phyloP scores from a whole-genome alignment of 30 jellyfish, hydroid and myxozoan species.

The Cassiopea xamachana region DNA sequence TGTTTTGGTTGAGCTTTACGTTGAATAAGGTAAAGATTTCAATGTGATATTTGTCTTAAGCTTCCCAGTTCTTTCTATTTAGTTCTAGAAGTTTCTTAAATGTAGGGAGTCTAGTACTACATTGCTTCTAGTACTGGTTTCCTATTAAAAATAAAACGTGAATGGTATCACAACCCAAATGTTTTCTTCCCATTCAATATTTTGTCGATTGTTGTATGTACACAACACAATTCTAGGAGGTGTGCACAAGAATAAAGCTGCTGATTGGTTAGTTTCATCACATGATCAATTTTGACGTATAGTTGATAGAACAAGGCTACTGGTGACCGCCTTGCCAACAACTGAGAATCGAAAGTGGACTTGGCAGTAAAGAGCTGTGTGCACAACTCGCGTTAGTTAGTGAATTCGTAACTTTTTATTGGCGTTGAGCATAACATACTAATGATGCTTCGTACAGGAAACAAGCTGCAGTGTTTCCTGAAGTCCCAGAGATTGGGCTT shows the following conservation, averaged over 20 bases:
- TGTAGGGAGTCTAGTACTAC: not conserved
- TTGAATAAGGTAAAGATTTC: not conserved
- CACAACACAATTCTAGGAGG: not conserved
- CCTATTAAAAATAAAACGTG: not conserved
- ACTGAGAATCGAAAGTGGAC: no score
- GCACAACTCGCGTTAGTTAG: not conserved
- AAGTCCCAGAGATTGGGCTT: not conserved
- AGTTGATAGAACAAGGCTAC: not conserved
- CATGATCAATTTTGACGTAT: not conserved
- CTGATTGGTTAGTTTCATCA: not conserved
- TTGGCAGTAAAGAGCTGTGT: no score
- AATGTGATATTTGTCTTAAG: not conserved
- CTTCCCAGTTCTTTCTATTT: not conserved
- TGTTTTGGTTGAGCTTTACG: no score
- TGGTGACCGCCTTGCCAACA: not conserved
- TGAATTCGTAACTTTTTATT: not conserved
- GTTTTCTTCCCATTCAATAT: no score
- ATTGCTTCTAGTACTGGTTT: not conserved
- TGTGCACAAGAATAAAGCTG: not conserved
- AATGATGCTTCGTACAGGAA: conserved; percentile 43
- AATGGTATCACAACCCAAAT: not conserved
- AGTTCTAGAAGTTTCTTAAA: not conserved
- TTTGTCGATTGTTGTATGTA: not conserved
- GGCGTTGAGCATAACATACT: not conserved
- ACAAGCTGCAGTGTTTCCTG: not conserved